Conservation (phyloP, 2,113 vertebrate species). For the Rana temporaria region DNA sequence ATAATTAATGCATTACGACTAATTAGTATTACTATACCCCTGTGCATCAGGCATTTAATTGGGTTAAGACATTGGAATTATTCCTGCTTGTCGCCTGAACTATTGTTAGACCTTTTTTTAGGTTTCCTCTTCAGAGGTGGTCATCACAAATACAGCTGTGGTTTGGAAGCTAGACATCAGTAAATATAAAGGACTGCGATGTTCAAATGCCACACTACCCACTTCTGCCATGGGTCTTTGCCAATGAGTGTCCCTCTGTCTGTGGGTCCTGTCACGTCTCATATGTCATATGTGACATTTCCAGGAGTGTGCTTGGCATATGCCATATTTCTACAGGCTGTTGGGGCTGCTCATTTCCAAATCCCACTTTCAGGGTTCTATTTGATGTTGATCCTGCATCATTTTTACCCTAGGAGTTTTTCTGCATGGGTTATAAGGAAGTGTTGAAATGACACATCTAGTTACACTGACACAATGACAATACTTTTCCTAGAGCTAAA, state of each 20-base stretch:
- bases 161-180: not conserved
- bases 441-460: conserved; percentile 43
- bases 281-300: conserved; percentile 48
- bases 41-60: conserved; percentile 47
- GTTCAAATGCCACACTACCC: conserved; percentile 14
- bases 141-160: not conserved
- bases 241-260: conserved; percentile 2
- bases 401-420: conserved; percentile 43
- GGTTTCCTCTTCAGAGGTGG: conserved; percentile 14
- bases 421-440: conserved; percentile 38
- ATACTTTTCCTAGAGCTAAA: conserved; percentile 40
- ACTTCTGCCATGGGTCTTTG: conserved; percentile 12
- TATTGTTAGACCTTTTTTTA: conserved; percentile 8
- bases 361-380: conserved; percentile 10
- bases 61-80: conserved; percentile 46
- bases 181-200: not conserved
- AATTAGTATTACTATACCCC: conserved; percentile 46
- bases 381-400: conserved; percentile 30
- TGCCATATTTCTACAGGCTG: conserved; percentile 25
- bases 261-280: conserved; percentile 33
- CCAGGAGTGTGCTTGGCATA: conserved; percentile 31
- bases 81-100: conserved; percentile 31
- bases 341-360: conserved; percentile 41
- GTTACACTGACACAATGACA: conserved; percentile 42
- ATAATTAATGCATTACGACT: conserved; percentile 47